Evolutionary conservation across 2,888 invertebrate species (phyloP).

Genomic region (Acanthosepion pharaonis): DNA sequence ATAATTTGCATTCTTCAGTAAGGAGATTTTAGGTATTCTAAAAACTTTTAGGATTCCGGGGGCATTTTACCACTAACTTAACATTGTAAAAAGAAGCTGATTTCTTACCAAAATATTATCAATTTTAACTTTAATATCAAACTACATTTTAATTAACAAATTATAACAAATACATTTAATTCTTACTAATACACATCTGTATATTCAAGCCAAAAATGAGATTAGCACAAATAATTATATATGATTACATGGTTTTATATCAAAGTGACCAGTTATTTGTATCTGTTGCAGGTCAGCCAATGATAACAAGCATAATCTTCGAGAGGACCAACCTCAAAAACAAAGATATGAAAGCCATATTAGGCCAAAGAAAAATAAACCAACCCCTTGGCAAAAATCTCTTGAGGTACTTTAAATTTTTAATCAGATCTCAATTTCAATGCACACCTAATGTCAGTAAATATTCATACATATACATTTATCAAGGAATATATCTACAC

Average conservation of each 20-base stretch:
- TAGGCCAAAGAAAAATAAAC: slow-evolving; percentile 15
- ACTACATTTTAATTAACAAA: no score
- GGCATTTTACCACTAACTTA: no score
- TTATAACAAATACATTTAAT: no score
- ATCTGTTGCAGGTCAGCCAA: neutral
- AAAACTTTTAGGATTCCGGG: no score
- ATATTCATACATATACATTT: neutral
- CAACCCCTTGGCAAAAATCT: neutral
- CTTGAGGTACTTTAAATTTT: neutral
- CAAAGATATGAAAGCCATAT: neutral
- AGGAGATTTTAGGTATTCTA: no score
- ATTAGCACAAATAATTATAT: neutral
- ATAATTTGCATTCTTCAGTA: no score
- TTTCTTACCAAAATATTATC: no score
- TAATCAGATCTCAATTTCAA: neutral
- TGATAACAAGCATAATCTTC: neutral
- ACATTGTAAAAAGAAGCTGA: no score
- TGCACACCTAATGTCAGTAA: neutral
- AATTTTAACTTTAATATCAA: no score
- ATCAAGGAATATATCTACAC: neutral
- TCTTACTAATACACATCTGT: no score
- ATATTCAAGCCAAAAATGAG: neutral
- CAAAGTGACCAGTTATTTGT: neutral
- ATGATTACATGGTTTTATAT: neutral
- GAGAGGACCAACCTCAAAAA: neutral